phyloP scores from a whole-genome alignment of 2,113 vertebrate genomes.

The Shinisaurus crocodilurus region DNA sequence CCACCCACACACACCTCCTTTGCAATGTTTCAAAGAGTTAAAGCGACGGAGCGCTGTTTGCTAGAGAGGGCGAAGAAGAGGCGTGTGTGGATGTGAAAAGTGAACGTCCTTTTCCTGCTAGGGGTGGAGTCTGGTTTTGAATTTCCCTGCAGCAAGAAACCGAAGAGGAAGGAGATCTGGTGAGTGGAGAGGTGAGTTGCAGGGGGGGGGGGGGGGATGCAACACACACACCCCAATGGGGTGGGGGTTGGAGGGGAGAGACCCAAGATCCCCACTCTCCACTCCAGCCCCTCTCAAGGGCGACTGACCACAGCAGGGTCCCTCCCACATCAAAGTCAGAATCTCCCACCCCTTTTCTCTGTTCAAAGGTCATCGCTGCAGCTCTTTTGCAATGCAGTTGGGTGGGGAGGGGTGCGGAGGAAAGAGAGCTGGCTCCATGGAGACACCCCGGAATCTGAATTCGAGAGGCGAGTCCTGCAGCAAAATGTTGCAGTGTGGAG shows the following conservation, averaged over 20 bases:
- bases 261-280: not conserved
- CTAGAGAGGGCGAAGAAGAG: no score
- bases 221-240: no score
- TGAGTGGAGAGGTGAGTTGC: not conserved
- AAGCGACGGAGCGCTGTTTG: not conserved
- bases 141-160: not conserved
- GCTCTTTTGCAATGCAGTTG: no score
- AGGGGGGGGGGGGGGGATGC: no score
- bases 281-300: not conserved
- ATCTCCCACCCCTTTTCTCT: not conserved
- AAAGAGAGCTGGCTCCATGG: not conserved
- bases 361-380: no score
- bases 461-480: not conserved
- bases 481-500: not conserved
- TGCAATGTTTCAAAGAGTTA: not conserved
- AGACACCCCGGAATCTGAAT: not conserved
- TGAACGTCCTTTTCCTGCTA: no score
- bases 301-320: not conserved
- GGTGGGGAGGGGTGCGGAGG: not conserved
- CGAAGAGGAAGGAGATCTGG: not conserved
- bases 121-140: conserved; percentile 2
- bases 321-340: not conserved
- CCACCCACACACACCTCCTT: no score
- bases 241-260: not conserved
- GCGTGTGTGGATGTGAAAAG: no score